A percentile compares a stretch with the other conserved stretches of the same genome.
phyloP scores from a whole-genome alignment of 2,113 vertebrate species.

The Nerophis lumbriciformis region DNA sequence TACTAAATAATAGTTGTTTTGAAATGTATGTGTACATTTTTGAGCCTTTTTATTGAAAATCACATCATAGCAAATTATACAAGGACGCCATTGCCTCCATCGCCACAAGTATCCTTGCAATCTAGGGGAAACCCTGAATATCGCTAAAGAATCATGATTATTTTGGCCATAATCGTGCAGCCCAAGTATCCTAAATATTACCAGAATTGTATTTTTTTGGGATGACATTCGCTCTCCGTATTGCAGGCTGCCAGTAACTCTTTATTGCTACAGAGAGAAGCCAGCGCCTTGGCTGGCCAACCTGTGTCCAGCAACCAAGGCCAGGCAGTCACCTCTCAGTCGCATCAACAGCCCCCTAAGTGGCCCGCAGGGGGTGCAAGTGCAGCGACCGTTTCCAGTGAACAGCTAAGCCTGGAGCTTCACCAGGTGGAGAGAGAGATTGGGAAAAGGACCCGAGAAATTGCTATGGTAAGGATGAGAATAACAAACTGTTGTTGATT shows the following conservation, averaged over 20 bases:
- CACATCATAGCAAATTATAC: no score
- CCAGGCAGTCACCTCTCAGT: slow-evolving; percentile 49
- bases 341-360: slow-evolving; percentile 72
- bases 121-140: no score
- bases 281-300: slow-evolving; percentile 76
- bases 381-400: slow-evolving; percentile 76
- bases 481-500: background rate
- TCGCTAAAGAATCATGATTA: no score
- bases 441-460: slow-evolving; percentile 90
- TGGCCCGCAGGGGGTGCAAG: slow-evolving; percentile 82
- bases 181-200: no score
- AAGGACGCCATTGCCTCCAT: no score
- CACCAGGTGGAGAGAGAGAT: slow-evolving; percentile 97
- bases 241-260: slow-evolving; percentile 84
- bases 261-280: slow-evolving; percentile 89
- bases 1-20: no score
- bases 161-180: no score
- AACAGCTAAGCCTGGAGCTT: slow-evolving; percentile 93
- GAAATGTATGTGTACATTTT: no score
- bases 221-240: slow-evolving; percentile 47
- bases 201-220: background rate
- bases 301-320: slow-evolving; percentile 51
- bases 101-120: no score
- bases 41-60: no score
- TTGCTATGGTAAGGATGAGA: slow-evolving; percentile 81